Percentiles rank a stretch among this genome's conserved stretches.
Conservation (phyloP, 2,797 vertebrate genomes). For the Tokudaia muenninki region DNA sequence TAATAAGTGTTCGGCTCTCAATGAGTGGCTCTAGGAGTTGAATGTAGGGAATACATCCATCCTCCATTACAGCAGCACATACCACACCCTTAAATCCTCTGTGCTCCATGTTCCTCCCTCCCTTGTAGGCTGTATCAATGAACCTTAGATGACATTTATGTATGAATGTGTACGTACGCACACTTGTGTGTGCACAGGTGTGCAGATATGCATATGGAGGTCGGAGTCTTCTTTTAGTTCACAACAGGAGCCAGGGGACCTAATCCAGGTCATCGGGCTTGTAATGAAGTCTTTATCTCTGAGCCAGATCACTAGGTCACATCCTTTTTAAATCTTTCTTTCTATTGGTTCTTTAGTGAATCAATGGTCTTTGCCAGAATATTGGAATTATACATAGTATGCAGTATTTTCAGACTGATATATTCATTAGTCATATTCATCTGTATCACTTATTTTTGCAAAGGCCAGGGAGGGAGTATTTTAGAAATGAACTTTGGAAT, state of each 20-base stretch:
- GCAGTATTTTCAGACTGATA: background rate
- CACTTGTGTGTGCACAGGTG: too few relatives aligned
- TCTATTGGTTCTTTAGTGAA: background rate
- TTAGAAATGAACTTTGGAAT: slow-evolving; percentile 3
- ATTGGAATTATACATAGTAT: background rate
- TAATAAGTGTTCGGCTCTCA: background rate
- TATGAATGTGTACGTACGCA: background rate
- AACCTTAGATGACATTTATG: background rate
- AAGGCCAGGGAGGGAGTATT: background rate
- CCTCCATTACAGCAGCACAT: background rate
- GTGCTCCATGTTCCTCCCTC: background rate
- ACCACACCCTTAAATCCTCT: background rate
- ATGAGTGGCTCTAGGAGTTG: background rate
- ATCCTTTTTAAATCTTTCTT: background rate
- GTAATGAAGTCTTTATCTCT: background rate
- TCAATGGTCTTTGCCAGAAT: background rate
- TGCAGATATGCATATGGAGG: background rate
- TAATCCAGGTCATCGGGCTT: too few relatives aligned
- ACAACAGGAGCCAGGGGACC: background rate
- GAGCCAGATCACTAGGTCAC: background rate
- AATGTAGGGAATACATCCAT: background rate
- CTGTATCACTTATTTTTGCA: background rate
- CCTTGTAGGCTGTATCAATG: too few relatives aligned
- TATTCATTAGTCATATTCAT: background rate
- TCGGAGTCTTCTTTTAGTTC: background rate